phyloP scores from a whole-genome alignment of 2,113 vertebrate species.

The Aplodontia rufa region DNA sequence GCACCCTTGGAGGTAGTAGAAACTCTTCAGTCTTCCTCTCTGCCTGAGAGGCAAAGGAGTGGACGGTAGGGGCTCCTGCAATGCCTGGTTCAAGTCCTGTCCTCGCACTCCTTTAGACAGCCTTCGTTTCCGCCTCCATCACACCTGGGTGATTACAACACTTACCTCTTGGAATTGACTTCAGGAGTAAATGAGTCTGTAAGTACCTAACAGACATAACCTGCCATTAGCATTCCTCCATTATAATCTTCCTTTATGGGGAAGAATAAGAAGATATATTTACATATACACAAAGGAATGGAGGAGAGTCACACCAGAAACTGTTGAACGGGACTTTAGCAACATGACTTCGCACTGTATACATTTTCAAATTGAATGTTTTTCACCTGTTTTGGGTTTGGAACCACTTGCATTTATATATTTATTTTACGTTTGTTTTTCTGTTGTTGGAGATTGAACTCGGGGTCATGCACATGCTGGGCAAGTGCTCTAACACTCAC shows the following conservation, averaged over 20 bases:
- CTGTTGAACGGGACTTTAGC: neutral
- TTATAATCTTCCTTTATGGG: neutral
- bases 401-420: neutral
- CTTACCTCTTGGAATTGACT: neutral
- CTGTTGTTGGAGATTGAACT: too few species aligned
- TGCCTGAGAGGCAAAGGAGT: too few species aligned
- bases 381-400: conserved; percentile 19
- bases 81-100: too few species aligned
- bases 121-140: too few species aligned
- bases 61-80: too few species aligned
- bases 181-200: neutral
- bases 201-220: neutral
- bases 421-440: too few species aligned
- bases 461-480: too few species aligned
- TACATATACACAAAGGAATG: neutral
- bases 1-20: too few species aligned
- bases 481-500: too few species aligned
- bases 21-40: too few species aligned
- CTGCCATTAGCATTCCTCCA: neutral
- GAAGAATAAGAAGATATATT: neutral
- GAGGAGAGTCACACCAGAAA: neutral
- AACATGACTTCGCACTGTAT: neutral
- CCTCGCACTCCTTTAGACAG: too few species aligned
- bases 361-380: neutral
- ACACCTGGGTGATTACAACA: neutral